Conservation (phyloP, 1,140 invertebrate species). For the Triops cancriformis region DNA sequence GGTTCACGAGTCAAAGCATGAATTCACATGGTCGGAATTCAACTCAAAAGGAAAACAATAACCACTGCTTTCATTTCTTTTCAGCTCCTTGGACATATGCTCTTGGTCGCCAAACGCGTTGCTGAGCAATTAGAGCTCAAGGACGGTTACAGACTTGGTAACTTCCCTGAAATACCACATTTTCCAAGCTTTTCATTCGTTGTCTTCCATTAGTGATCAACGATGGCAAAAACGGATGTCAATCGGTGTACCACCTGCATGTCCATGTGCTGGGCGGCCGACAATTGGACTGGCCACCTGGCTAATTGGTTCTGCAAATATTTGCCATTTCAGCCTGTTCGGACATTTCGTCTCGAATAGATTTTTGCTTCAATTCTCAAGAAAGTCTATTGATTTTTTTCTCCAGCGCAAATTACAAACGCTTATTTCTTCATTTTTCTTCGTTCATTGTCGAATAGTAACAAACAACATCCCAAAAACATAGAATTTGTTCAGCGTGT, state of each 20-base stretch:
- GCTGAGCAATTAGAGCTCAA: constrained; percentile 59
- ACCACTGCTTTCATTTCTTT: constrained; percentile 28
- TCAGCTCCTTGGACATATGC: constrained; percentile 60
- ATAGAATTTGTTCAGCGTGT: constrained; percentile 2
- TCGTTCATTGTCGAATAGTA: neutral
- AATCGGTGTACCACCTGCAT: constrained; percentile 88
- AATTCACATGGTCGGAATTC: too few species aligned
- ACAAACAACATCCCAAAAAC: neutral
- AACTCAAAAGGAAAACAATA: too few species aligned
- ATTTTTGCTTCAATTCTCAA: too few species aligned
- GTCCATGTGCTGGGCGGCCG: constrained; percentile 85
- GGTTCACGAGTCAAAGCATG: too few species aligned
- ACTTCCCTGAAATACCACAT: neutral
- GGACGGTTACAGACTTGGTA: constrained; percentile 41
- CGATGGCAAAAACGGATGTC: constrained; percentile 75
- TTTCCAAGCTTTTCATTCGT: neutral
- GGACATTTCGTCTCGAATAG: too few species aligned
- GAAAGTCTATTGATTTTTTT: too few species aligned
- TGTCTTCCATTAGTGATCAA: constrained; percentile 58
- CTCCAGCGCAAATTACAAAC: neutral
- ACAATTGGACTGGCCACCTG: constrained; percentile 92
- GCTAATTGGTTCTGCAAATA: constrained; percentile 49
- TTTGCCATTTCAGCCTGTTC: neutral
- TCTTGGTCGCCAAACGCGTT: constrained; percentile 70
- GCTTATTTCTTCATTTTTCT: neutral